Percentiles rank a stretch among this genome's conserved stretches.
These are phyloP conservation scores for Chrysemys picta DNA, from an alignment of 2,113 vertebrate genomes.

Conservation along the genomic window DNA sequence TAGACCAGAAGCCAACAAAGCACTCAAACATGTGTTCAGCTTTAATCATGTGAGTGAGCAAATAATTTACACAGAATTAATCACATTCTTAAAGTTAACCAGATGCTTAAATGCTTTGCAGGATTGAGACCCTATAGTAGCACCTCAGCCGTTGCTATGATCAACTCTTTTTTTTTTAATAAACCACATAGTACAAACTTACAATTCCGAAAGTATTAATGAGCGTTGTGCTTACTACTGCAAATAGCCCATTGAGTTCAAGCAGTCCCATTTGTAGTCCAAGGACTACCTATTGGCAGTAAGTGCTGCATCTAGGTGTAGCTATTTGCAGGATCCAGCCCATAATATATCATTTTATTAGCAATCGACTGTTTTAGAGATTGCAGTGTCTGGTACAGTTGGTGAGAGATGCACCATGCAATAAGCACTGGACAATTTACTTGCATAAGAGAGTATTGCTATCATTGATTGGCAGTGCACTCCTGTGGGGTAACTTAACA, in stretches of 20 bases:
- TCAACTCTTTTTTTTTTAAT: neutral
- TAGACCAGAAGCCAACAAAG: neutral
- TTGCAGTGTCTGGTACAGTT: neutral
- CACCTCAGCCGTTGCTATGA: neutral
- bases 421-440: neutral
- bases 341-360: neutral
- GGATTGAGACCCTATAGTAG: neutral
- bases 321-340: neutral
- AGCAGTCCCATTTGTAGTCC: neutral
- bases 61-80: neutral
- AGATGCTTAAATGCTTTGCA: neutral
- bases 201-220: neutral
- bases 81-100: neutral
- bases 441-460: neutral
- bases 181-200: accelerated
- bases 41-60: too few relatives aligned
- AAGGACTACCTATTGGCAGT: neutral
- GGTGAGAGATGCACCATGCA: neutral
- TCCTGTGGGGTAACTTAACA: neutral
- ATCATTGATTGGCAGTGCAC: neutral
- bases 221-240: neutral
- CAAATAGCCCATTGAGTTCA: neutral
- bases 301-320: accelerated
- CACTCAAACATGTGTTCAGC: neutral
- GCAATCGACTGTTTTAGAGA: neutral